Evolutionary conservation across 2,888 invertebrate species (phyloP).

Genomic region (Bruchidius siliquastri): DNA sequence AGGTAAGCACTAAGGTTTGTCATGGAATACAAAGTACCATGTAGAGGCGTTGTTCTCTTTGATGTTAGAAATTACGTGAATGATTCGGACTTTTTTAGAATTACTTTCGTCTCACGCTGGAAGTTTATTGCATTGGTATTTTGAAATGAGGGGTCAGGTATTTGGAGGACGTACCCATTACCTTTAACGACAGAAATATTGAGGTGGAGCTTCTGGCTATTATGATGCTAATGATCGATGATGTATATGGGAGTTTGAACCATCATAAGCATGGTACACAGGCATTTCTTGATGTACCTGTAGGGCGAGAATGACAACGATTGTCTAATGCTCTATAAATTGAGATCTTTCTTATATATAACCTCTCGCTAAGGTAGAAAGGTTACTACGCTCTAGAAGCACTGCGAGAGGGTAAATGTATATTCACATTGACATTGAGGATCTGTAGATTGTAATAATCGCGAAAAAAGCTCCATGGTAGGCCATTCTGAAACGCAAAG

Average conservation of each 20-base stretch:
- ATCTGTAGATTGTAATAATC: no score
- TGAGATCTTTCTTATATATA: no score
- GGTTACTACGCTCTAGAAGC: no score
- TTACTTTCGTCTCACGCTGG: not conserved
- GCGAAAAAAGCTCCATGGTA: no score
- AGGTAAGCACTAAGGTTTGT: not conserved
- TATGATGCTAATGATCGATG: not conserved
- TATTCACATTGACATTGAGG: no score
- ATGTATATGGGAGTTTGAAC: not conserved
- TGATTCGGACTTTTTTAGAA: not conserved
- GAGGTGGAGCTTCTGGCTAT: not conserved
- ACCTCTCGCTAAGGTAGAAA: no score
- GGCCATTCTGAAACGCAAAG: no score
- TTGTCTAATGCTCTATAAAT: no score
- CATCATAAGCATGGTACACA: no score
- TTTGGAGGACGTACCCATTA: not conserved
- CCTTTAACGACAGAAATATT: not conserved
- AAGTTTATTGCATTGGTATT: not conserved
- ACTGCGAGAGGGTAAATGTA: no score
- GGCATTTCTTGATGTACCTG: no score
- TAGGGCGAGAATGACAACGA: no score
- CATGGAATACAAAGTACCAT: not conserved
- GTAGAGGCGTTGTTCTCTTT: not conserved
- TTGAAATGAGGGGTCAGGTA: not conserved
- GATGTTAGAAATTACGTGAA: not conserved